Evolutionary conservation across 2,797 vertebrate species (phyloP), one percentile per base, ranked within the genome.

Genomic region (Hemibagrus guttatus): DNA sequence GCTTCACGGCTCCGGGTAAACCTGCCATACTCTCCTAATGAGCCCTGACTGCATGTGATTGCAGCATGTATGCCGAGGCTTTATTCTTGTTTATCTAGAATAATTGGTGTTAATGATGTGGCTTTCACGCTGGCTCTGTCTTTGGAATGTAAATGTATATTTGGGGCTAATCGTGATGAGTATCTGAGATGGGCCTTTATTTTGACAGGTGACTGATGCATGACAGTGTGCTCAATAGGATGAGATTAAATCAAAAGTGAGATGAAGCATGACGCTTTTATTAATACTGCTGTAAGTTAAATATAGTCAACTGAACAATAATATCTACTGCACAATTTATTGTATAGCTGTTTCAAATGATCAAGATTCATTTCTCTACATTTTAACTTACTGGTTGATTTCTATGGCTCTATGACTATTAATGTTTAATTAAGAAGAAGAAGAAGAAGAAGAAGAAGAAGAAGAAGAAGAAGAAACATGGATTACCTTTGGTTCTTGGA

Each of bases 51-150:
- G 87, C 83, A 83, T 85, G 83, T 88, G 88, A 89, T 84, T 90
- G 88, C 90, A 84, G 81, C 83, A 81, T 87, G 88, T 88, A 87
- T 71, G 64, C 81, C 28, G 42, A 85, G 81, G 69, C 72, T 87
- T 88, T 86, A 69, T 89, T 84, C 84, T 87, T 89, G 88, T 90
- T 90, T 90, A 89, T 88, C 74, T 84, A 63, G 72, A 86, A 90
- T 90, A 90, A 90, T 89, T 89, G 88, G 86, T 86, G 88, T 80
- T 91, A 90, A 89, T 90, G 87, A 90, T 85, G 87, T 85, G 87
- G 79, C 85, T 91, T 88, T 72, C 84, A 85, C 61, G 61, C 42
- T 56, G 85, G 59, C 72, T 84, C 69, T 46, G 85, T 87, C 88
- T 88, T 87, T 89, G 89, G 89, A 90, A 88, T 91, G 87, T 83